Conservation (phyloP, 2,113 vertebrate species). For the Spizaetus ornatus region DNA sequence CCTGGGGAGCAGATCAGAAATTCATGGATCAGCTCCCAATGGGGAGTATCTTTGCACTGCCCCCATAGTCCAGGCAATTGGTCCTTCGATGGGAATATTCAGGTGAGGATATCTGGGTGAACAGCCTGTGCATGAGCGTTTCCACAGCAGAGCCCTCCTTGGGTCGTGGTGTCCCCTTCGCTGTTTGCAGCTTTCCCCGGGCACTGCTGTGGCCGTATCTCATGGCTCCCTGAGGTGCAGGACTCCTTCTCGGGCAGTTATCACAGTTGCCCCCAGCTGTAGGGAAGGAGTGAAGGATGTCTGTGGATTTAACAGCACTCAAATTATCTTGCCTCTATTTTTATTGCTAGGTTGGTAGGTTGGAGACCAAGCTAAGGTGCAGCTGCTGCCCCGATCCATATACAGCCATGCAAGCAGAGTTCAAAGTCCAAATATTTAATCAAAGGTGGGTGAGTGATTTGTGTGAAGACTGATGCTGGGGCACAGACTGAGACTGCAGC, state of each 20-base stretch:
- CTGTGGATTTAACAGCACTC: not conserved
- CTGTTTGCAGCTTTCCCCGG: not conserved
- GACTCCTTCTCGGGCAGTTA: not conserved
- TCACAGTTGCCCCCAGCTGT: not conserved
- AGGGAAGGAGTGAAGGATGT: not conserved
- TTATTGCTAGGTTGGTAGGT: not conserved
- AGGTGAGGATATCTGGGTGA: not conserved
- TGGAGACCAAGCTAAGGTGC: not conserved
- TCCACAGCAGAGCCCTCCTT: not conserved
- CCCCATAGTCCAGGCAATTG: not conserved
- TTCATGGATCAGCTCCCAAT: not conserved
- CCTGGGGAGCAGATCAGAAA: not conserved
- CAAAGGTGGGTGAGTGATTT: not conserved
- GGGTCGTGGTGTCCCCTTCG: not conserved
- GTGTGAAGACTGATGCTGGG: not conserved
- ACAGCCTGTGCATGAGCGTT: not conserved
- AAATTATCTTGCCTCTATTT: not conserved
- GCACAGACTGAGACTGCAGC: not conserved
- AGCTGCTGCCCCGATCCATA: not conserved
- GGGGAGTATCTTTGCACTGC: not conserved
- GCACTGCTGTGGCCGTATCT: rapidly evolving
- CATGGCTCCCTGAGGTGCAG: not conserved
- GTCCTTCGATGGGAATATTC: not conserved
- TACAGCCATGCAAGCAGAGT: not conserved
- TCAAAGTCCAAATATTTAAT: conserved; percentile 3